phyloP scores from a whole-genome alignment of 1,140 invertebrate species.

The Ceratina australensis region DNA sequence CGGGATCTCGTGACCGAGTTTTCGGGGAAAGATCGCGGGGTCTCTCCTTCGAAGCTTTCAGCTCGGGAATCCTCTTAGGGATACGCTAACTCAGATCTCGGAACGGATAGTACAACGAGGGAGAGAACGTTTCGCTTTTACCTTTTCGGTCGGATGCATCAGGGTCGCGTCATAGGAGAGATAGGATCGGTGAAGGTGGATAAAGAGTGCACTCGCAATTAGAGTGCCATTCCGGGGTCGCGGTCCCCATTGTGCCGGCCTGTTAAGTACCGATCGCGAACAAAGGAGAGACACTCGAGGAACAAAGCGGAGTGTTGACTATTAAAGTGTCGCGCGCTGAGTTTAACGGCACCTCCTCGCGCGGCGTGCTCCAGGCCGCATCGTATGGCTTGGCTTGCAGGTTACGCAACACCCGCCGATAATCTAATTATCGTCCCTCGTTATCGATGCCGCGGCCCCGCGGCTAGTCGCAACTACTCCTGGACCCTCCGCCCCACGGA shows the following conservation, averaged over 20 bases:
- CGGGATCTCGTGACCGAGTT: neutral
- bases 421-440: slow-evolving; percentile 46
- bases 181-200: neutral
- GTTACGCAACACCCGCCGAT: slow-evolving; percentile 25
- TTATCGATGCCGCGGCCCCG: slow-evolving; percentile 20
- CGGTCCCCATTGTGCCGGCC: slow-evolving; percentile 46
- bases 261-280: slow-evolving; percentile 51
- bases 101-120: slow-evolving; percentile 10
- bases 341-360: slow-evolving; percentile 30
- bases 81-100: slow-evolving; percentile 31
- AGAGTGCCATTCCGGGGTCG: slow-evolving; percentile 43
- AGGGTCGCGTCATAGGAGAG: slow-evolving; percentile 16
- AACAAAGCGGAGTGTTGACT: slow-evolving; percentile 48
- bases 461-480: neutral
- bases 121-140: slow-evolving; percentile 18
- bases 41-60: slow-evolving; percentile 25
- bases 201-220: slow-evolving; percentile 38
- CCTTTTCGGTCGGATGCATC: slow-evolving; percentile 6
- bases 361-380: neutral
- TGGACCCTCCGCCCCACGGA: neutral
- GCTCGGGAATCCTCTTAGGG: slow-evolving; percentile 32
- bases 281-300: slow-evolving; percentile 34
- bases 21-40: neutral
- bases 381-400: slow-evolving; percentile 18
- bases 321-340: slow-evolving; percentile 26